Base-by-base conservation (phyloP, 2,113 vertebrate species). In the Cyanoliseus patagonus region DNA sequence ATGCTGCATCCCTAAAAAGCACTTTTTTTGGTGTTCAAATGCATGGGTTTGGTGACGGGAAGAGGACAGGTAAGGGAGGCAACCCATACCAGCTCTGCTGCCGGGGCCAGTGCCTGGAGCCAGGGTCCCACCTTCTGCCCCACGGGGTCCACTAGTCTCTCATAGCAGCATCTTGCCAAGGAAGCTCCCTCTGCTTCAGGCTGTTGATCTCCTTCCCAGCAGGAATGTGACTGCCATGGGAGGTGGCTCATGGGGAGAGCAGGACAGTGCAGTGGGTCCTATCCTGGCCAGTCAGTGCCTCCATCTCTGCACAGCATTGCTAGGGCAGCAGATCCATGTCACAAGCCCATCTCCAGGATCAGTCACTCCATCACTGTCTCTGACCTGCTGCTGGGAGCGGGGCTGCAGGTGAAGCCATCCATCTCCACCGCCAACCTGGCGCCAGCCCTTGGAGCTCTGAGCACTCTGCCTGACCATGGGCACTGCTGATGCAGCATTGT, bases 391-490 rank as follows among this genome's bases (percentile, higher is more conserved):
- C 52, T 13, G 7, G 30, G 31, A 78, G n/a, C 51, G 30, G 27
- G 27, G 15, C 18, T 0, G 0, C 27, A 61, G 52, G 44, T 3
- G 5, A 72, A 61, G 35, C 52, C 15, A 20, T 83, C 75, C 44
- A 16, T 51, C 61, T 69, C 77, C 23, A 13, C 68, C 46, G 66
- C 28, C 69, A 82, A 51, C 24, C 57, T 53, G 61, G 39, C 39
- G 33, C 49, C 1, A 0, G 17, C 31, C 31, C 62, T 1, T 2
- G 4, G 42, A 57, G n/a, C 22, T 63, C 67, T 14, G 14, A 37
- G 41, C 22, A 17, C 70, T 25, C 46, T 85, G 42, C 14, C 41
- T 23, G 30, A 17, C 35, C 5, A 2, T 1, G 1, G 69, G 35
- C 51, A 79, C 44, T 5, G 2, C 84, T 52, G 61, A 55, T 77